Evolutionary conservation across 2,113 vertebrate species (phyloP).

Genomic region (Chaenocephalus aceratus): DNA sequence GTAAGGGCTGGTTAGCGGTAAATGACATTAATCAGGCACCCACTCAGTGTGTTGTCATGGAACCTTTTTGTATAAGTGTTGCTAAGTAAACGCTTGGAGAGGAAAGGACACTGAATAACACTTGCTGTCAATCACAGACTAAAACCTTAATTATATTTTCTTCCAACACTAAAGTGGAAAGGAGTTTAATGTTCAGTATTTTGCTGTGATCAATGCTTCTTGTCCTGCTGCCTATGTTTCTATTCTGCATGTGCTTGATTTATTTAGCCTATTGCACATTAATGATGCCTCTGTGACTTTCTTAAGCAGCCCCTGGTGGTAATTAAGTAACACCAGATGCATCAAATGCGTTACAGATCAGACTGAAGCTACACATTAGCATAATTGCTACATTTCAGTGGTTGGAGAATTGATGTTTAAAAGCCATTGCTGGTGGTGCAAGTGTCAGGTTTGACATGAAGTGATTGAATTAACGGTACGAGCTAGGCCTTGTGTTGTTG

Average conservation of each 20-base stretch:
- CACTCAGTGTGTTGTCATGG: constrained; percentile 56
- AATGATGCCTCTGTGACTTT: neutral
- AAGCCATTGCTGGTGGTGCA: constrained; percentile 23
- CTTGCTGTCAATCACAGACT: constrained; percentile 26
- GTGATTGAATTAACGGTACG: constrained; percentile 63
- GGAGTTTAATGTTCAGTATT: neutral
- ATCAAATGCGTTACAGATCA: neutral
- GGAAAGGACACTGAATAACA: constrained; percentile 28
- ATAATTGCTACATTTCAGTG: neutral
- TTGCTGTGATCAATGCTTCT: neutral
- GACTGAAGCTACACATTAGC: neutral
- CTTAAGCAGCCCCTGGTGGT: neutral
- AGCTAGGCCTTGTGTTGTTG: constrained; percentile 49
- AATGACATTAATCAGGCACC: constrained; percentile 73
- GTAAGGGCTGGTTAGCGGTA: constrained; percentile 60
- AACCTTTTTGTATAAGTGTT: constrained; percentile 63
- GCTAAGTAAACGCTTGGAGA: constrained; percentile 58
- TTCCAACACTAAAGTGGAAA: neutral
- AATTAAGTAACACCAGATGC: constrained; percentile 3
- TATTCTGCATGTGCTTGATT: neutral
- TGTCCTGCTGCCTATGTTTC: too few relatives aligned
- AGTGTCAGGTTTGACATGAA: constrained; percentile 48
- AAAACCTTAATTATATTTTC: neutral
- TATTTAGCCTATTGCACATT: neutral
- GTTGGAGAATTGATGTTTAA: constrained; percentile 10